A percentile compares a stretch with the other conserved stretches of the same genome.
These are phyloP conservation scores for Nerophis ophidion DNA, from an alignment of 2,113 vertebrate genomes.

Conservation along the genomic window DNA sequence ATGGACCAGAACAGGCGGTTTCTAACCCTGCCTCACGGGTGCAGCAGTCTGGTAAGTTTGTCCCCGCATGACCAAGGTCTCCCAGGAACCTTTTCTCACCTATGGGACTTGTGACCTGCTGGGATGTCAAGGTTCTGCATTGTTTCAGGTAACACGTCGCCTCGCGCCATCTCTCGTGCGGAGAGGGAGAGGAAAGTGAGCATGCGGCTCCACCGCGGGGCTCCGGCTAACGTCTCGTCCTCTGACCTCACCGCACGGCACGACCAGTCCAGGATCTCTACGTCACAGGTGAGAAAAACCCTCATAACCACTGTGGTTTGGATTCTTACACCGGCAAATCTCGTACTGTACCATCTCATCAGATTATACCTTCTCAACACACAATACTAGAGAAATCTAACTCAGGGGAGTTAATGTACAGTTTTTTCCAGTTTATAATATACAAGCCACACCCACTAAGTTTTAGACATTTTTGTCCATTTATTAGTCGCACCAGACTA, in stretches of 20 bases:
- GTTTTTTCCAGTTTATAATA: too few relatives aligned
- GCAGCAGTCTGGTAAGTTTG: conserved; percentile 86
- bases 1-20: conserved; percentile 84
- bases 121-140: not conserved
- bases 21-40: conserved; percentile 89
- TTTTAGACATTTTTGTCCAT: too few relatives aligned
- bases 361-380: too few relatives aligned
- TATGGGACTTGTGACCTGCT: not conserved
- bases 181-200: conserved; percentile 96
- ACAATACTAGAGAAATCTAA: too few relatives aligned
- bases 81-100: not conserved
- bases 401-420: too few relatives aligned
- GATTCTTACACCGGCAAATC: not conserved
- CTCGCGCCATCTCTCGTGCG: conserved; percentile 91
- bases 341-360: too few relatives aligned
- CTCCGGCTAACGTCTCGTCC: conserved; percentile 91
- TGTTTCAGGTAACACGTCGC: conserved; percentile 87
- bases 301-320: not conserved
- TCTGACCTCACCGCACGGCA: conserved; percentile 90
- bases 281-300: conserved; percentile 81
- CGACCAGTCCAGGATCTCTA: conserved; percentile 87
- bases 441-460: too few relatives aligned
- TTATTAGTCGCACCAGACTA: too few relatives aligned
- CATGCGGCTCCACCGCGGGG: conserved; percentile 92
- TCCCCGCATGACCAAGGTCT: not conserved